phyloP scores from a whole-genome alignment of 2,797 vertebrate species.

The Bryconaethiops microstoma region DNA sequence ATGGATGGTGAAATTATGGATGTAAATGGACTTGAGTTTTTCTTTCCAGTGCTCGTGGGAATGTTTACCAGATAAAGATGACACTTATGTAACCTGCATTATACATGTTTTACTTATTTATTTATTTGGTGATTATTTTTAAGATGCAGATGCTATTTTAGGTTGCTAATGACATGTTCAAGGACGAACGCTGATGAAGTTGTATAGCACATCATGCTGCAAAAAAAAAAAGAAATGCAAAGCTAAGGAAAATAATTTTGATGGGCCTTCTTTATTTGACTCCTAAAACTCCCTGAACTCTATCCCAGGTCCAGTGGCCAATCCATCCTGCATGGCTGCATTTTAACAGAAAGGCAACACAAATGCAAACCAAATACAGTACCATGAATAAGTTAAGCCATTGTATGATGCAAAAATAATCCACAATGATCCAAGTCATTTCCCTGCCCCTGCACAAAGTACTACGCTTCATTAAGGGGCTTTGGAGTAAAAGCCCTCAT shows the following conservation, averaged over 20 bases:
- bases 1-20: conserved; percentile 93
- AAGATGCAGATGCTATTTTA: conserved; percentile 62
- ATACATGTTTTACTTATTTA: conserved; percentile 63
- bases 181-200: conserved; percentile 62
- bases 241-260: neutral
- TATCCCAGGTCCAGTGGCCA: neutral
- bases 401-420: neutral
- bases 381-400: neutral
- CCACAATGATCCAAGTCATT: conserved; percentile 1
- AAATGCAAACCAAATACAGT: neutral
- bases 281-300: neutral
- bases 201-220: neutral
- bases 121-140: conserved; percentile 59
- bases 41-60: conserved; percentile 81
- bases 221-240: neutral
- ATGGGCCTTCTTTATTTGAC: neutral
- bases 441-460: neutral
- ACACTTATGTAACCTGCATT: conserved; percentile 79
- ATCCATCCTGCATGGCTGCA: neutral
- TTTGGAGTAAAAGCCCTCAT: neutral
- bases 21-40: conserved; percentile 89
- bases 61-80: conserved; percentile 79
- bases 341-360: neutral
- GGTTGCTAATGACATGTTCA: conserved; percentile 65
- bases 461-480: neutral